Percentiles rank a stretch among this genome's conserved stretches.
Evolutionary conservation across 2,888 invertebrate species (phyloP).

Genomic region (Callinectes sapidus): DNA sequence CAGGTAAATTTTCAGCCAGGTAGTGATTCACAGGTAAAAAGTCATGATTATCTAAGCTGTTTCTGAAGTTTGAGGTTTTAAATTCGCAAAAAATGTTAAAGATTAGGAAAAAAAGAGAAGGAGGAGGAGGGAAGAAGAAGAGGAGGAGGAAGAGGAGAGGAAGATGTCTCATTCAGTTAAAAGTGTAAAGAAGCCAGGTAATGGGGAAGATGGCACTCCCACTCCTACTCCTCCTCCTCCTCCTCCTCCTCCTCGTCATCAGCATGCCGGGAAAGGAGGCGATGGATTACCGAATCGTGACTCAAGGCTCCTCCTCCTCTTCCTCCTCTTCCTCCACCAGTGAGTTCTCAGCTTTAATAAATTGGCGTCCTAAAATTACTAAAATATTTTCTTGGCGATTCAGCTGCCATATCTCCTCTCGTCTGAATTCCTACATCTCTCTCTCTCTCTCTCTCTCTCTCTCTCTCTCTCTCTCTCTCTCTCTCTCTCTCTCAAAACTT

Average conservation of each 20-base stretch:
- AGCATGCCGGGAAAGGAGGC: not conserved
- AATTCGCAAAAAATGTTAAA: not conserved
- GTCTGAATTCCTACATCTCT: not conserved
- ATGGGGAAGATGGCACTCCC: not conserved
- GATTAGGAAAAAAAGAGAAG: not conserved
- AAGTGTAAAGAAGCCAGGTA: not conserved
- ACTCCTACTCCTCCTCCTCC: too few species aligned
- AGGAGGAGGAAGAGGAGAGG: not conserved
- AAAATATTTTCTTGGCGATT: not conserved
- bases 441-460: slow-evolving; percentile 8
- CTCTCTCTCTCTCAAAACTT: not conserved
- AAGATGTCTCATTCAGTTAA: not conserved
- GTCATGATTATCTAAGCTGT: not conserved
- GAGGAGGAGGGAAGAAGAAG: not conserved
- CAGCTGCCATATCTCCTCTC: not conserved
- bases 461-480: slow-evolving; percentile 16
- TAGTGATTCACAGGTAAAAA: not conserved
- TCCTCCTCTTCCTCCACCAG: not conserved
- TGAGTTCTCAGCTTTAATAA: not conserved
- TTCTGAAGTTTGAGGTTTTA: not conserved
- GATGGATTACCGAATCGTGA: not conserved
- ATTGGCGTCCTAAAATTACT: not conserved
- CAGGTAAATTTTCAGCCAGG: not conserved
- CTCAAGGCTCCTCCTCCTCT: not conserved
- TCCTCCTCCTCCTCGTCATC: not conserved